Base-by-base conservation (phyloP, 2,797 vertebrate species). In the Buphagus erythrorhynchus region DNA sequence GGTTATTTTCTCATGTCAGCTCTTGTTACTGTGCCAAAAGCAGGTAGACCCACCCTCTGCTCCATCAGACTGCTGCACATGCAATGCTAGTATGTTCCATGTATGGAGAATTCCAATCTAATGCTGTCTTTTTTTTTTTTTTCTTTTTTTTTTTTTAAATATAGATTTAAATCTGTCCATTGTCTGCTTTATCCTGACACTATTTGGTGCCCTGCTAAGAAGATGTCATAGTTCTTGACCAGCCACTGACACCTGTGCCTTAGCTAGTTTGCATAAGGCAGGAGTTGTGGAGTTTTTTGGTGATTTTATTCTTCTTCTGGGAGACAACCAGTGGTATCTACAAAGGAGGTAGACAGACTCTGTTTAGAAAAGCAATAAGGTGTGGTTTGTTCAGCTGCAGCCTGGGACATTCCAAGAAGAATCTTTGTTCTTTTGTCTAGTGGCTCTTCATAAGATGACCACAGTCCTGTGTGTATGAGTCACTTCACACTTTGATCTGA, bases 121-220 rank as follows among this genome's bases (percentile, higher is more conserved):
- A 69, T 77, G 16, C 31, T 83, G 11, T 36, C 7, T 31, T 16
- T 20, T 67, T 24, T 9, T 35, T 18, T 12, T 20, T 65, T 15
- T 16, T n/a, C 26, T 15, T n/a, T 31, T 40, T 24, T 40, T 42
- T 75, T 94, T 58, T 86, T 77, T 4, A n/a, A 24, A 48, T 82
- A 11, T 96, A 99, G 99, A 96, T 99, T 99, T 96, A 99, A 99
- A 97, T 99, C 99, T 4, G 95, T 99, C 78, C 99, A 99, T 92
- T 99, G 99, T 95, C 98, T 98, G 19, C 98, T 99, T 91, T 99
- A 99, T 89, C 98, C 99, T 24, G 98, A 99, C 35, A 99, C 99
- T 5, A 96, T 97, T 57, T 99, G 99, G 99, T 99, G 99, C 96
- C 98, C 98, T 33, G 74, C 90, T 87, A 90, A 89, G 96, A 97